A percentile compares a stretch with the other conserved stretches of the same genome.
Conservation (phyloP, 1,140 invertebrate genomes). For the Papilio polytes region DNA sequence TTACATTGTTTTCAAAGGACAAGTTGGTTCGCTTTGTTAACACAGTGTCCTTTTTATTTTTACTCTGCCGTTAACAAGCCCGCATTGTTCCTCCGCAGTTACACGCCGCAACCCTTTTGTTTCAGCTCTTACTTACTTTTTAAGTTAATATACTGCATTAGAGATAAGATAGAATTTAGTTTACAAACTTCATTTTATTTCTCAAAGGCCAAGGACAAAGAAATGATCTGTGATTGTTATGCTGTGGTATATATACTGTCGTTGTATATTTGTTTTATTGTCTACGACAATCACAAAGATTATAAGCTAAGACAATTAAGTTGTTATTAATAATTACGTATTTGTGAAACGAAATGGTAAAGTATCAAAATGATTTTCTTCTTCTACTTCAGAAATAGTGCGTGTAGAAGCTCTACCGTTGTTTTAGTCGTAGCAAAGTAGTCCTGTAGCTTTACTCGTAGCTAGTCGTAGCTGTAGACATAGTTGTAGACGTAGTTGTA, state of each 20-base stretch:
- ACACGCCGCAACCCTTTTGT: constrained; percentile 23
- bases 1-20: constrained; percentile 28
- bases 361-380: neutral
- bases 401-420: neutral
- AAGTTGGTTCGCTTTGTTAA: constrained; percentile 29
- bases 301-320: no score
- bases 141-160: constrained; percentile 20
- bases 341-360: no score
- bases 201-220: neutral
- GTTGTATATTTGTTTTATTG: neutral
- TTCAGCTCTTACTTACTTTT: constrained; percentile 24
- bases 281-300: neutral
- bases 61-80: constrained; percentile 24
- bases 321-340: no score
- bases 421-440: neutral
- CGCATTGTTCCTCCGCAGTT: constrained; percentile 16
- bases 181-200: constrained; percentile 4
- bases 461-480: neutral
- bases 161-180: constrained; percentile 13
- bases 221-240: neutral
- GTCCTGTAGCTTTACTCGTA: no score
- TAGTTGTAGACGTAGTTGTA: neutral
- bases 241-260: no score
- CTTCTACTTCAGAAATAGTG: neutral
- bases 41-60: constrained; percentile 29